Base-by-base conservation (phyloP, 1,140 invertebrate species). In the Drosophila nigrodunni region DNA sequence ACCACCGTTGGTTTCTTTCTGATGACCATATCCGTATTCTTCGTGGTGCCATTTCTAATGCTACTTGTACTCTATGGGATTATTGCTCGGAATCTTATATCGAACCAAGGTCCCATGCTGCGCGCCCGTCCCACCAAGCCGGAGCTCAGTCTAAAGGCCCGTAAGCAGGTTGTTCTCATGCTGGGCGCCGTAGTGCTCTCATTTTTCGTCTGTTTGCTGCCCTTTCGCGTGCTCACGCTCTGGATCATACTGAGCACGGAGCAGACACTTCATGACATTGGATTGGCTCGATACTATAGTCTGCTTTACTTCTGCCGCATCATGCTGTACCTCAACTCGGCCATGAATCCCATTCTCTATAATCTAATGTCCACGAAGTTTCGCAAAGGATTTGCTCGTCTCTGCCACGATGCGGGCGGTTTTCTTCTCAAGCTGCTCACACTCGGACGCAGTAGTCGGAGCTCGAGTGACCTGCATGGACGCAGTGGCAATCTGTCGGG, bases 351-450 rank as follows among this genome's bases (percentile, higher is more conserved):
- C 3, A 97, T 98, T 77, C 94, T 98, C 11, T 98, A 98, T 93
- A 97, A 97, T 91, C 93, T 97, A 10, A 97, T 97, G 96, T 97
- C 97, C n/a, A 97, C 96, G 0, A 98, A 98, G 92, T 98, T 98
- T 93, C 94, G 97, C 9, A 95, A 95, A 13, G 97, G 97, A 0
- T 98, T 98, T 81, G 93, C 95, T 7, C 95, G 94, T 54, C 81
- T 97, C 8, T 96, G 47, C 93, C 95, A 77, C 47, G 71, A 74
- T 43, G 72, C 61, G 4, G 80, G 76, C 7, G 44, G 59, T 8
- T 82, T 93, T 0, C 61, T 93, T 13, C 79, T 92, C 0, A 37
- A 60, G 6, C 50, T 91, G 5, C 18, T 90, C 5, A 88, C 80
- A 1, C 67, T 90, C 21, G 86, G 83, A 4, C 72, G 73, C 7